Conservation (phyloP, 23 tunicate species). For the Botrylloides violaceus region DNA sequence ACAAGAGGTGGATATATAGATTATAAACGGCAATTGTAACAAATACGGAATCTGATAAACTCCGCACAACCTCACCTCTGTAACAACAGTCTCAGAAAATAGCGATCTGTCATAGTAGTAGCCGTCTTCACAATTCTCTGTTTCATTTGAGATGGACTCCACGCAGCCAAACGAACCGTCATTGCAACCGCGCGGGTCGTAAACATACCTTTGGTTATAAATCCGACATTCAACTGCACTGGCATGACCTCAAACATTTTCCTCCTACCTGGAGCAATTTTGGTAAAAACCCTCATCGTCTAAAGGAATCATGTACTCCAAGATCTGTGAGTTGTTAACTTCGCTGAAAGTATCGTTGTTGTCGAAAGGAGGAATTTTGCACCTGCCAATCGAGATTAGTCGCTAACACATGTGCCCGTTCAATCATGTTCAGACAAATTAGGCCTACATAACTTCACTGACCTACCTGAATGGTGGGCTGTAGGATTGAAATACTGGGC, state of each 20-base stretch:
- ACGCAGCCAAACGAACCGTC: slow-evolving; percentile 20
- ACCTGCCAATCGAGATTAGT: too few relatives aligned
- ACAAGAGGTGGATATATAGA: neutral
- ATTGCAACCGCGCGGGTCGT: slow-evolving; percentile 25
- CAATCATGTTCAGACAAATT: too few relatives aligned
- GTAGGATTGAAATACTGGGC: slow-evolving; percentile 66
- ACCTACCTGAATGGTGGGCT: slow-evolving; percentile 50
- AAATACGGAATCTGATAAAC: neutral
- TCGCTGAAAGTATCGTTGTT: slow-evolving; percentile 2
- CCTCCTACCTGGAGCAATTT: slow-evolving; percentile 30
- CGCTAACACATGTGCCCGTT: too few relatives aligned
- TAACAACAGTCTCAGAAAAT: slow-evolving; percentile 39
- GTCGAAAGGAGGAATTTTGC: slow-evolving; percentile 50
- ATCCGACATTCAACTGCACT: neutral
- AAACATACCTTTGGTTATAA: slow-evolving; percentile 28
- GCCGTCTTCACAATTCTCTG: slow-evolving; percentile 23
- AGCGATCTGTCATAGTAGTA: slow-evolving; percentile 41
- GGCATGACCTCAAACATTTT: neutral
- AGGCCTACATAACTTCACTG: too few relatives aligned
- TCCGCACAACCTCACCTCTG: slow-evolving; percentile 20
- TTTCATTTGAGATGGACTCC: neutral
- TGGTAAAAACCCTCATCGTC: slow-evolving; percentile 17
- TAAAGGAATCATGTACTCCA: neutral
- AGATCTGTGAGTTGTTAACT: slow-evolving; percentile 1
- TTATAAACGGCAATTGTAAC: neutral